These are phyloP conservation scores for Ictidomys tridecemlineatus DNA, from an alignment of 2,113 vertebrate genomes.

Conservation along the genomic window DNA sequence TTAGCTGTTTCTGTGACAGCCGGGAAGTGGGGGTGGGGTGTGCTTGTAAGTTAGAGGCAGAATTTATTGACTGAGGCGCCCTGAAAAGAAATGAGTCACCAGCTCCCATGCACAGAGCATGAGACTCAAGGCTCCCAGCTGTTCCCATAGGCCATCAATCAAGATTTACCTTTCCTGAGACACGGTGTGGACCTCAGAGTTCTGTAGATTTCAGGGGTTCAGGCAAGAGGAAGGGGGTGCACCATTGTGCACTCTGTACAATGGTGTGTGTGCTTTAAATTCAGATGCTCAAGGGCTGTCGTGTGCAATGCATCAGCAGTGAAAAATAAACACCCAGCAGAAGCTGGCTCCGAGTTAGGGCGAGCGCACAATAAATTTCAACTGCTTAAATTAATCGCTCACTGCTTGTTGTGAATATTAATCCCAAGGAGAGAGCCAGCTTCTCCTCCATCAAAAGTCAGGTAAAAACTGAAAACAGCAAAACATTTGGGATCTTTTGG, in stretches of 20 bases:
- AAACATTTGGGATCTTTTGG: constrained; percentile 42
- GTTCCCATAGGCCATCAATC: not conserved
- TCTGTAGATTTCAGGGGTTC: not conserved
- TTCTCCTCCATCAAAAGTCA: constrained; percentile 68
- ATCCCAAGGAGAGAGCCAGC: constrained; percentile 66
- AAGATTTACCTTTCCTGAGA: constrained; percentile 38
- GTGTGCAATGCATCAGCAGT: constrained; percentile 38
- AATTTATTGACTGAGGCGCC: constrained; percentile 59
- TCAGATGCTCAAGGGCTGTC: constrained; percentile 59
- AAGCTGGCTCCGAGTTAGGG: constrained; percentile 68
- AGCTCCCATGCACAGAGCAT: not conserved
- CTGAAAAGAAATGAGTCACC: constrained; percentile 64
- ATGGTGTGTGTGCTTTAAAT: constrained; percentile 22
- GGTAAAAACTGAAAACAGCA: constrained; percentile 69
- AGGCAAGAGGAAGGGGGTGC: not conserved
- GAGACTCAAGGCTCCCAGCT: constrained; percentile 17
- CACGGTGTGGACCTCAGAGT: not conserved
- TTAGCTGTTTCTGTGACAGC: not conserved
- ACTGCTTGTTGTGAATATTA: constrained; percentile 80
- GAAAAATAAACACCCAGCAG: constrained; percentile 78
- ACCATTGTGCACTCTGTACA: not conserved
- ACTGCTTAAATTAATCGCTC: constrained; percentile 75
- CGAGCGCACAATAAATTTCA: constrained; percentile 76
- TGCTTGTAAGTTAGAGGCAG: constrained; percentile 17
- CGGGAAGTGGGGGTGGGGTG: not conserved